Conservation (phyloP, 2,113 vertebrate genomes). For the Lanius collurio region DNA sequence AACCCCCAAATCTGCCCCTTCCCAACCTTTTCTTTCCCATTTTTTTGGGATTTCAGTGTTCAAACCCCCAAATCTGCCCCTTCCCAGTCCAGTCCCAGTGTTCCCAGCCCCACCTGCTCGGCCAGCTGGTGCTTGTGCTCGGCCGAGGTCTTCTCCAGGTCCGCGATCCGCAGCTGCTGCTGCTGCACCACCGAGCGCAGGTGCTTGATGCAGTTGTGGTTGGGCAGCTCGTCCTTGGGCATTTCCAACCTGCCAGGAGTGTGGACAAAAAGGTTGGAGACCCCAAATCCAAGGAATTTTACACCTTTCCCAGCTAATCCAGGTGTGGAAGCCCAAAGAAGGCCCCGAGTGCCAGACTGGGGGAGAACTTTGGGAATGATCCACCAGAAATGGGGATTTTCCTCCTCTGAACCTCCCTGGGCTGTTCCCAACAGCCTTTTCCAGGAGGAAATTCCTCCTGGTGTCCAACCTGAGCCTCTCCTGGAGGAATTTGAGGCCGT, state of each 20-base stretch:
- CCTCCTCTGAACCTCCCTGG: background rate
- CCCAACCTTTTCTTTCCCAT: too few relatives aligned
- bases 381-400: background rate
- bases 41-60: background rate
- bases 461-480: background rate
- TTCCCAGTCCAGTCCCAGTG: fast-evolving
- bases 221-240: conserved; percentile 96
- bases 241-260: conserved; percentile 84
- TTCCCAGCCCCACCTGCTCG: conserved; percentile 81
- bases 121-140: conserved; percentile 97
- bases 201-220: conserved; percentile 97
- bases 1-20: too few relatives aligned
- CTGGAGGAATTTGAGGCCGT: too few relatives aligned
- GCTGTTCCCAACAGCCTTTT: background rate
- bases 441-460: background rate
- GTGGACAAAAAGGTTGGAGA: background rate
- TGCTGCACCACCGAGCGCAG: conserved; percentile 90
- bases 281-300: fast-evolving
- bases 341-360: background rate
- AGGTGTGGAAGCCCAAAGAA: background rate
- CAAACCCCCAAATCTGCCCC: background rate
- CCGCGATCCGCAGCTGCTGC: conserved; percentile 91
- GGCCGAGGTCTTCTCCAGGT: conserved; percentile 90
- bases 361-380: background rate
- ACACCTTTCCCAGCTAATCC: fast-evolving